Evolutionary conservation across 2,888 invertebrate genomes (phyloP), one percentile per base, ranked within the genome.

Genomic region (Rhamnusium bicolor): DNA sequence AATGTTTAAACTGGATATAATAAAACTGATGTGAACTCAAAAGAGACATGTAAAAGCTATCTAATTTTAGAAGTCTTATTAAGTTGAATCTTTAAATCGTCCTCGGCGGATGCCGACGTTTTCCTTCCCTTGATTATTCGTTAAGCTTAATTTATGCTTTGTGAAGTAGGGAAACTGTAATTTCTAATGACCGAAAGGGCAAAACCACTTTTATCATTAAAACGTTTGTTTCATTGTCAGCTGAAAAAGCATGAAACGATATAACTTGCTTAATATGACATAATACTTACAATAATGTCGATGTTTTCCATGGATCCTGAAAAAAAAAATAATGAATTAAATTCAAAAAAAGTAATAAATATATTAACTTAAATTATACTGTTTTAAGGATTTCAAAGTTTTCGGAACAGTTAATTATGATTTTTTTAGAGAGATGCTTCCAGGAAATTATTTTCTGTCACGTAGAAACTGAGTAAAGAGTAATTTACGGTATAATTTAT

Each of bases 121-220:
- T 58, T 29, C 16, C 12, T 40, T n/a, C 32, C 1, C 27, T 56
- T 27, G 14, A 56, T 14, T 27, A 29, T 16, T 58, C 14, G 1
- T 58, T 29, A 58, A 29, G 29, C 16, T 58, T 32, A 58, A 32
- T 32, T 32, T 18, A 32, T 58, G 19, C 58, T 58, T 29, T 18
- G 1, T 10, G 19, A 32, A 1, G 7, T 16, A 18, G 18, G 16
- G 27, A 29, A 18, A 32, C 58, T 12, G 58, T 16, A 32, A 32
- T 32, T 32, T 4, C 16, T 16, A 58, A 29, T 6, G 16, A 29
- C 18, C 12, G 32, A 58, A 32, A 18, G 58, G 18, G 18, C 32
- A 32, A 29, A 32, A 29, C 58, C n/a, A 58, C 29, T 58, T 32
- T 19, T 58, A 40, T 58, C 6, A 32, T 32, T 58, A 12, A 14